Evolutionary conservation across 1,140 invertebrate genomes (phyloP).

Genomic region (Hyles euphorbiae): DNA sequence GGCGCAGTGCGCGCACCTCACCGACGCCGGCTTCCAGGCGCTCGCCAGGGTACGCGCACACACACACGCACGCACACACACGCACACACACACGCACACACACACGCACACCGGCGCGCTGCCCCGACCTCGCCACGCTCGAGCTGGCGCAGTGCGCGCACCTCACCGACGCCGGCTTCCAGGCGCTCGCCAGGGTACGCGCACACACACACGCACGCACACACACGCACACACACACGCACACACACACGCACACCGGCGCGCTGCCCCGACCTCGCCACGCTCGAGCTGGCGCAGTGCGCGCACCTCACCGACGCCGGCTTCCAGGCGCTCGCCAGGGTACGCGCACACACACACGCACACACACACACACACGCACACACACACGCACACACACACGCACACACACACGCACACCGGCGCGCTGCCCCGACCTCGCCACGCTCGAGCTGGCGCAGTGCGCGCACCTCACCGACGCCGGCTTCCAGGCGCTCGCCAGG

Average conservation of each 20-base stretch:
- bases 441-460: too few relatives aligned
- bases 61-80: conserved; percentile 1
- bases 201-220: too few relatives aligned
- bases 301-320: too few relatives aligned
- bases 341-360: too few relatives aligned
- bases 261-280: conserved; percentile 82
- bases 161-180: conserved; percentile 91
- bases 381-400: conserved; percentile 24
- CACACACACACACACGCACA: too few relatives aligned
- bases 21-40: conserved; percentile 96
- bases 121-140: not conserved
- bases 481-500: not conserved
- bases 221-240: too few relatives aligned
- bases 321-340: too few relatives aligned
- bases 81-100: too few relatives aligned
- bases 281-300: not conserved
- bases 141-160: conserved; percentile 79
- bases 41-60: conserved; percentile 84
- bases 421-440: too few relatives aligned
- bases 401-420: too few relatives aligned
- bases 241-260: too few relatives aligned
- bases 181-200: conserved; percentile 81
- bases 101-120: conserved; percentile 82
- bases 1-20: conserved; percentile 95
- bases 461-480: too few relatives aligned